A percentile compares a stretch with the other conserved stretches of the same genome.
Conservation (phyloP, 2,797 vertebrate genomes). For the Chaetophractus vellerosus region DNA sequence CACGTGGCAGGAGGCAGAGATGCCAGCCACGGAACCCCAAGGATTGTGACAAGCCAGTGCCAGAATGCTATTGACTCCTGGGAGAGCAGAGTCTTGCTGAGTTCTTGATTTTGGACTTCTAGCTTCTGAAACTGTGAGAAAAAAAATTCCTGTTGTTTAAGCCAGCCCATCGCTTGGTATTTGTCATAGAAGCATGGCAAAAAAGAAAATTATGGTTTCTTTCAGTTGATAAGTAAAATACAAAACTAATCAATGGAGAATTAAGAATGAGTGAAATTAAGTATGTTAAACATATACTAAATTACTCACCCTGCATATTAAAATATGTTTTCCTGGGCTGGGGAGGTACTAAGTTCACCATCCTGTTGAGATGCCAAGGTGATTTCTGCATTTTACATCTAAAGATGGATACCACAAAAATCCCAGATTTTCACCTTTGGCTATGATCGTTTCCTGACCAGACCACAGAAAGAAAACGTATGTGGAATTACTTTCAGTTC, state of each 20-base stretch:
- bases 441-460: not conserved
- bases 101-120: too few relatives aligned
- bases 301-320: not conserved
- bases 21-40: too few relatives aligned
- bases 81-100: too few relatives aligned
- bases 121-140: too few relatives aligned
- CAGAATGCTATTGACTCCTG: too few relatives aligned
- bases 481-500: not conserved
- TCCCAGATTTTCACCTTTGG: not conserved
- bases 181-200: too few relatives aligned
- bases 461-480: not conserved
- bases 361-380: not conserved
- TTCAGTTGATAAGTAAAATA: constrained; percentile 18
- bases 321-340: not conserved
- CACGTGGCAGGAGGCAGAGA: too few relatives aligned
- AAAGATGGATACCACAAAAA: not conserved
- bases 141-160: too few relatives aligned
- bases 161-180: too few relatives aligned
- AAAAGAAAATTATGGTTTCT: not conserved
- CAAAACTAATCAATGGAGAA: not conserved
- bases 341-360: not conserved
- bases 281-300: not conserved
- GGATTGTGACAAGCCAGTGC: too few relatives aligned
- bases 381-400: constrained; percentile 2
- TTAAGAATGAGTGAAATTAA: not conserved